Percentiles rank a stretch among this genome's conserved stretches.
Evolutionary conservation across 2,797 vertebrate genomes (phyloP).

Genomic region (Poecilia wingei): DNA sequence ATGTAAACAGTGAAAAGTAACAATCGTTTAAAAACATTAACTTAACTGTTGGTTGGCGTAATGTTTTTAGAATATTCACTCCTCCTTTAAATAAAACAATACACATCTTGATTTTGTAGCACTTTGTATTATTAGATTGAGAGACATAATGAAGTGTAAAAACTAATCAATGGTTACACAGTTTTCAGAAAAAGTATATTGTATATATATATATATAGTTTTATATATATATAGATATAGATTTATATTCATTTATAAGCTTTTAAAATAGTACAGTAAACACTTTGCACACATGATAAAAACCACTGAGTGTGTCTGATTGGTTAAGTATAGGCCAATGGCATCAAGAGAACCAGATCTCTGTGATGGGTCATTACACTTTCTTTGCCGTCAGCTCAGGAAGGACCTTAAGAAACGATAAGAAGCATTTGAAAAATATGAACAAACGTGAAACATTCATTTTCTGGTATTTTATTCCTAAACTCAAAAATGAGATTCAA

Average conservation of each 20-base stretch:
- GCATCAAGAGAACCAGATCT: conserved; percentile 78
- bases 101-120: conserved; percentile 71
- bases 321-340: conserved; percentile 88
- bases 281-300: conserved; percentile 99
- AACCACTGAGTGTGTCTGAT: conserved; percentile 98
- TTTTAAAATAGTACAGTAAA: conserved; percentile 99
- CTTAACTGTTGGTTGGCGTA: conserved; percentile 60
- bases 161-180: conserved; percentile 89
- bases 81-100: conserved; percentile 49
- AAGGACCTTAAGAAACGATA: conserved; percentile 50
- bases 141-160: conserved; percentile 78
- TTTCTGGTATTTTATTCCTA: conserved; percentile 49
- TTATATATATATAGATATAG: conserved; percentile 80
- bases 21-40: conserved; percentile 70
- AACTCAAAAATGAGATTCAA: conserved; percentile 34
- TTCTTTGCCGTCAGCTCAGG: conserved; percentile 80
- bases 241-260: conserved; percentile 90
- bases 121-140: conserved; percentile 77
- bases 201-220: conserved; percentile 66
- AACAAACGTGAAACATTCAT: conserved; percentile 63
- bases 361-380: conserved; percentile 88
- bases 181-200: conserved; percentile 89
- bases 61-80: conserved; percentile 47
- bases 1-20: conserved; percentile 70
- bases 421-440: conserved; percentile 36